Evolutionary conservation across 2,888 invertebrate species (phyloP).

Genomic region (Kuschelorhynchus macadamiae): DNA sequence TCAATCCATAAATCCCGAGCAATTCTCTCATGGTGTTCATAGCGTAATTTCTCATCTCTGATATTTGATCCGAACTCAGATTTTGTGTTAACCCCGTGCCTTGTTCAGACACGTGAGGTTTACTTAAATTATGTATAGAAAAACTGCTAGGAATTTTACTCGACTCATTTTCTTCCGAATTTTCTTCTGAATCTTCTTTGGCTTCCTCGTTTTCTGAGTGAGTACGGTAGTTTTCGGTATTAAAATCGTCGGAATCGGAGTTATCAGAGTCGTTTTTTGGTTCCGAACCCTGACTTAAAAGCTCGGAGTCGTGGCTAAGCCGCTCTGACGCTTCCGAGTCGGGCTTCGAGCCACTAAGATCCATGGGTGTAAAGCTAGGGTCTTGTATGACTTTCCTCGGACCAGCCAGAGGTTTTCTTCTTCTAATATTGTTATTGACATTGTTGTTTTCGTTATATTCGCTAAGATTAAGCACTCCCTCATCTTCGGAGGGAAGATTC

Average conservation of each 20-base stretch:
- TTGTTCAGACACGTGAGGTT: slow-evolving; percentile 64
- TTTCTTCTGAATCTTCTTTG: slow-evolving; percentile 60
- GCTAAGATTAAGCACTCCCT: slow-evolving; percentile 53
- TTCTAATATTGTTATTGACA: slow-evolving; percentile 61
- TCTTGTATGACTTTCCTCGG: slow-evolving; percentile 60
- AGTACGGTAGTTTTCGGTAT: slow-evolving; percentile 58
- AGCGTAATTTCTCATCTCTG: slow-evolving; percentile 82
- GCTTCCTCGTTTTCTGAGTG: slow-evolving; percentile 69
- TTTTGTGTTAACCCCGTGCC: slow-evolving; percentile 57
- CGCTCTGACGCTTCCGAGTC: slow-evolving; percentile 62
- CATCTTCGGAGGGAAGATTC: slow-evolving; percentile 55
- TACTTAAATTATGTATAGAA: slow-evolving; percentile 67
- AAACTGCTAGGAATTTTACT: slow-evolving; percentile 66
- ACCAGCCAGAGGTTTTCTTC: slow-evolving; percentile 62
- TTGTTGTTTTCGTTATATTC: slow-evolving; percentile 64
- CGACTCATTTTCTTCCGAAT: slow-evolving; percentile 55
- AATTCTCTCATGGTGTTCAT: slow-evolving; percentile 86
- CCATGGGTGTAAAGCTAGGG: slow-evolving; percentile 63
- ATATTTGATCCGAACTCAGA: slow-evolving; percentile 65
- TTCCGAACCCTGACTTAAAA: slow-evolving; percentile 38
- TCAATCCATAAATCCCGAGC: slow-evolving; percentile 82
- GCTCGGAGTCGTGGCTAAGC: slow-evolving; percentile 42
- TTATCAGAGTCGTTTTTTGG: slow-evolving; percentile 56
- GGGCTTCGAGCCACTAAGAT: slow-evolving; percentile 59
- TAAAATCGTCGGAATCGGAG: slow-evolving; percentile 62